Base-by-base conservation (phyloP, 2,888 invertebrate species). In the Scelioninae gen. 1 region DNA sequence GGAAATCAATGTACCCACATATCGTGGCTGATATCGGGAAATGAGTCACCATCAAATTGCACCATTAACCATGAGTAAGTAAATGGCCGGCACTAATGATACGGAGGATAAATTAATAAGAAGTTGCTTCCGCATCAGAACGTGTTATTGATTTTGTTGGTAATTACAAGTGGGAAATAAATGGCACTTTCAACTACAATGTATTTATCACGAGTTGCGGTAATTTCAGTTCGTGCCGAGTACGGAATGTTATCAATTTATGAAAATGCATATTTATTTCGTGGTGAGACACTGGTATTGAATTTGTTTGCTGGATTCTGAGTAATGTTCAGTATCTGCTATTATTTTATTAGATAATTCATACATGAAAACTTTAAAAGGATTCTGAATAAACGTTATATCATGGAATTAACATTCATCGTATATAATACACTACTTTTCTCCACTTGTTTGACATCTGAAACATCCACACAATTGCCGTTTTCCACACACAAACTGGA, bases 41-140 rank as follows among this genome's bases (percentile, higher is more conserved):
- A 60, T 71, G 71, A 71, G 58, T 71, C 71, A 71, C 60, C 34
- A 38, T 16, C 49, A 49, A 71, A 71, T 71, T 60, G 49, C 60
- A 34, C 71, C 60, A 71, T 58, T 69, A 69, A 69, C 16, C 47
- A 34, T 34, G 32, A 10, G n/a, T 49, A 40, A 71, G 47, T 34
- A 40, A 71, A 49, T 49, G 34, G 29, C 15, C 47, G 29, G n/a
- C 40, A 38, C 49, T 60, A 51, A 60, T 60, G 55, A 55, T 45
- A 68, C 45, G 0, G 40, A 13, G 38, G 66, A 40, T 65, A 66
- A 66, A 66, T 53, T 55, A 43, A 68, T 68, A 68, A 53, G 55
- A 55, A 53, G 23, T 15, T 31, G 23, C 68, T 43, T 53, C 55
- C 68, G 55, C 55, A 40, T 31, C 43, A 10, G 9, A 55, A 68